Percentiles rank a stretch among this genome's conserved stretches.
Evolutionary conservation across 2,888 invertebrate species (phyloP).

Genomic region (Meiosimyza platycephala): DNA sequence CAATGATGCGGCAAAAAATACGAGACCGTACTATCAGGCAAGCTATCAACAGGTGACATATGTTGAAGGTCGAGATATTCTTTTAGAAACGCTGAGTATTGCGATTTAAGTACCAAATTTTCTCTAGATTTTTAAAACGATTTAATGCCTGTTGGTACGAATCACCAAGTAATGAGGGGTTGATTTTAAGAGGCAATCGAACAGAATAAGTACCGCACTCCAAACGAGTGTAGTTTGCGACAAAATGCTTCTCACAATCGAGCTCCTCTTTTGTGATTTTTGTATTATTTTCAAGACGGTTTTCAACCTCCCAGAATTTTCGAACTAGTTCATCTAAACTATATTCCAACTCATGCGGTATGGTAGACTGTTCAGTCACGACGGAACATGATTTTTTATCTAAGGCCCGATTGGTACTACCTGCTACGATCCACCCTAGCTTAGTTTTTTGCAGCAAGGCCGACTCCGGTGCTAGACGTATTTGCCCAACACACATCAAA

Average conservation of each 20-base stretch:
- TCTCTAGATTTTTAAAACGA: constrained; percentile 6
- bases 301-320: too few species aligned
- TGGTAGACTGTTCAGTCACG: too few species aligned
- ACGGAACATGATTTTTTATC: too few species aligned
- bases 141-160: constrained; percentile 23
- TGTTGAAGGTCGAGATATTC: constrained; percentile 2
- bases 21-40: background rate
- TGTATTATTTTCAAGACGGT: too few species aligned
- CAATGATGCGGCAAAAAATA: constrained; percentile 24
- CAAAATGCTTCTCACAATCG: too few species aligned
- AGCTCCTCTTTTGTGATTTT: too few species aligned
- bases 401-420: background rate
- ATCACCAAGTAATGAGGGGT: constrained; percentile 25
- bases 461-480: constrained; percentile 23
- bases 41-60: constrained; percentile 2
- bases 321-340: too few species aligned
- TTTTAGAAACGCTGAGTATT: constrained; percentile 12
- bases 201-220: too few species aligned
- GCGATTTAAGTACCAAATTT: background rate
- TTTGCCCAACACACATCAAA: constrained; percentile 34
- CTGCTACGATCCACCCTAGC: constrained; percentile 36
- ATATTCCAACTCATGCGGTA: too few species aligned
- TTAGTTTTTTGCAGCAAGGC: constrained; percentile 35
- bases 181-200: too few species aligned
- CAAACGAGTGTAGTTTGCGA: too few species aligned